Conservation (phyloP, 1,140 invertebrate species). For the Delia radicum region DNA sequence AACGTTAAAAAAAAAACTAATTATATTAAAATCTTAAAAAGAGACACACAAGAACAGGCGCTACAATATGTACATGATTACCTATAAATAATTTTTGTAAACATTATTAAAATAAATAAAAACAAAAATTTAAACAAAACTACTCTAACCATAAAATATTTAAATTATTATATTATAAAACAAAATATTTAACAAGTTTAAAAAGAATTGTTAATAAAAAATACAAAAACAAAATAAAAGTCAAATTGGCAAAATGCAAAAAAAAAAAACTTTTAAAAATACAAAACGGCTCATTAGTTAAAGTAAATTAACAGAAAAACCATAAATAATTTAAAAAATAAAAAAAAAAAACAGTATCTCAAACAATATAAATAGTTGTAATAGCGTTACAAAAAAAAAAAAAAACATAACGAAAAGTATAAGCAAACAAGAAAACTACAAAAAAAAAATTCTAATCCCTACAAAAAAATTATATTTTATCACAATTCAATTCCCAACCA, state of each 20-base stretch:
- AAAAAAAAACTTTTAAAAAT: conserved; percentile 4
- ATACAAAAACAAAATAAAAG: background rate
- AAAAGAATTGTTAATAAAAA: background rate
- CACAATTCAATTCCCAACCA: conserved; percentile 6
- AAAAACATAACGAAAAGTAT: background rate
- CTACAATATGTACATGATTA: conserved; percentile 32
- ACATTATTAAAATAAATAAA: background rate
- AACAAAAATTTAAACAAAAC: conserved; percentile 10
- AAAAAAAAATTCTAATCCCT: conserved; percentile 17
- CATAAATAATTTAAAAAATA: background rate
- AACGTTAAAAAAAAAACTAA: conserved; percentile 4
- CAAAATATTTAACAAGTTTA: background rate
- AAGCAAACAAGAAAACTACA: background rate
- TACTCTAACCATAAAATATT: conserved; percentile 5
- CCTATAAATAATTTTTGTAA: conserved; percentile 20
- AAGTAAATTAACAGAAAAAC: conserved; percentile 11
- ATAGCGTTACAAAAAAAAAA: background rate
- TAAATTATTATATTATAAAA: conserved; percentile 6
- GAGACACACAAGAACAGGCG: conserved; percentile 26
- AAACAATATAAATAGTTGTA: background rate
- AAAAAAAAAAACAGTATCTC: background rate
- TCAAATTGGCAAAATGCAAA: conserved; percentile 23
- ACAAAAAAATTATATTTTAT: conserved; percentile 22
- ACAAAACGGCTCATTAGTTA: conserved; percentile 25
- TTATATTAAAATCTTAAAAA: conserved; percentile 19